phyloP scores from a whole-genome alignment of 1,140 invertebrate genomes.

The Zaprionus davidi region DNA sequence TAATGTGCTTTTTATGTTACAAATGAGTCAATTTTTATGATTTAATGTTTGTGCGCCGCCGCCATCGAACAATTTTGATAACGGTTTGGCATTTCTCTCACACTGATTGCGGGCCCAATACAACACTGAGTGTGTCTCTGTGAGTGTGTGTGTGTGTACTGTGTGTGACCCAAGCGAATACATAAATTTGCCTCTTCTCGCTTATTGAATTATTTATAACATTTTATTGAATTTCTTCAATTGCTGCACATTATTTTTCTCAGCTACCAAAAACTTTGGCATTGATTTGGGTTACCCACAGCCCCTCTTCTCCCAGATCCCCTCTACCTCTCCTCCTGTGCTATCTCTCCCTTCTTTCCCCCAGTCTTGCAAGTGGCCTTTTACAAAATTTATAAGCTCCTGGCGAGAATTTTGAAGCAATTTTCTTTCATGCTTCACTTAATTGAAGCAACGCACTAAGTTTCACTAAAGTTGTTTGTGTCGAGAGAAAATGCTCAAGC shows the following conservation, averaged over 20 bases:
- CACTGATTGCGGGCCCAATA: slow-evolving; percentile 57
- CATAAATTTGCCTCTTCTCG: slow-evolving; percentile 53
- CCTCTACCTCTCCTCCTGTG: too few relatives aligned
- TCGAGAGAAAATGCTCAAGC: neutral
- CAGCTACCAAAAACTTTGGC: slow-evolving; percentile 40
- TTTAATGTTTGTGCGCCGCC: slow-evolving; percentile 63
- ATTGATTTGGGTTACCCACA: slow-evolving; percentile 60
- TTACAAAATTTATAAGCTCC: slow-evolving; percentile 27
- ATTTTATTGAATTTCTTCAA: slow-evolving; percentile 73
- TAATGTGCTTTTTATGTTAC: slow-evolving; percentile 82
- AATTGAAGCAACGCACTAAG: slow-evolving; percentile 45
- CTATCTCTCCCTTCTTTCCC: neutral
- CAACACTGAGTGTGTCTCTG: neutral
- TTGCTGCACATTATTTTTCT: slow-evolving; percentile 55
- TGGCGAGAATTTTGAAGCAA: slow-evolving; percentile 28
- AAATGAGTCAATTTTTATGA: slow-evolving; percentile 83
- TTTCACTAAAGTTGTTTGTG: neutral
- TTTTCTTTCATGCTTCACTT: slow-evolving; percentile 41
- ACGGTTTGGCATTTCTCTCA: slow-evolving; percentile 68
- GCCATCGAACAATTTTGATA: slow-evolving; percentile 63
- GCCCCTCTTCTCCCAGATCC: too few relatives aligned
- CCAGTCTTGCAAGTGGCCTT: neutral
- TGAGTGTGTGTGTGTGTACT: neutral
- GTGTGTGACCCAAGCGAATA: slow-evolving; percentile 21
- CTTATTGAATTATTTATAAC: slow-evolving; percentile 78